These are phyloP conservation scores for Geotrupes spiniger DNA, from an alignment of 2,888 invertebrate genomes.

Conservation along the genomic window DNA sequence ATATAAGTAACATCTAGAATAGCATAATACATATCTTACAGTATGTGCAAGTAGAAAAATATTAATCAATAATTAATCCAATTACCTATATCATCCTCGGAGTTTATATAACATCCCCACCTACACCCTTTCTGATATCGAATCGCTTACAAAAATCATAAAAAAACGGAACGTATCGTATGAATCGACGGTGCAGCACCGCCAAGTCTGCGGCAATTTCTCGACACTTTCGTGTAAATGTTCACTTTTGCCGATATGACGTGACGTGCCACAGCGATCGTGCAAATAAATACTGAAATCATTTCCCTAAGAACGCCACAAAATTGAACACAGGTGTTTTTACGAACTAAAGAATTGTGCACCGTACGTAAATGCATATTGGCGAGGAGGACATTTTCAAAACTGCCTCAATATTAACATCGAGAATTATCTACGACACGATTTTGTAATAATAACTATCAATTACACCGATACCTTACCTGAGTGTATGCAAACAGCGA, in stretches of 20 bases:
- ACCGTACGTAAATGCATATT: background rate
- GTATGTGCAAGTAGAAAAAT: constrained; percentile 52
- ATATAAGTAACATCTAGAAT: constrained; percentile 36
- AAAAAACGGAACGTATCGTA: constrained; percentile 18
- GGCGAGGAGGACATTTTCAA: background rate
- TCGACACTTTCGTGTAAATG: constrained; percentile 20
- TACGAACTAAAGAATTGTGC: too few relatives aligned
- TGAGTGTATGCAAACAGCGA: too few relatives aligned
- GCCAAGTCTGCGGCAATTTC: constrained; percentile 21
- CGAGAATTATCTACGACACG: too few relatives aligned
- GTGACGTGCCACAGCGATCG: constrained; percentile 19
- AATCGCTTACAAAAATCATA: constrained; percentile 20
- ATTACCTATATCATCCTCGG: constrained; percentile 21
- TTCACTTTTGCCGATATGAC: constrained; percentile 19
- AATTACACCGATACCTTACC: too few relatives aligned
- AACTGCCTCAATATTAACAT: background rate
- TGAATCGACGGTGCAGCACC: constrained; percentile 18
- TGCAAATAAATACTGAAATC: constrained; percentile 21
- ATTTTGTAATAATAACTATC: too few relatives aligned
- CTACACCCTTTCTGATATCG: constrained; percentile 12
- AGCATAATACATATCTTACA: constrained; percentile 43
- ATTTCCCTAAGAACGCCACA: constrained; percentile 11
- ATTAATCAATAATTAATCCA: constrained; percentile 42
- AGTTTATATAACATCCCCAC: constrained; percentile 11
- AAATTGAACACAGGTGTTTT: constrained; percentile 16